Percentiles rank a stretch among this genome's conserved stretches.
These are phyloP conservation scores for Nothobranchius furzeri DNA, from an alignment of 2,113 vertebrate species.

Conservation along the genomic window DNA sequence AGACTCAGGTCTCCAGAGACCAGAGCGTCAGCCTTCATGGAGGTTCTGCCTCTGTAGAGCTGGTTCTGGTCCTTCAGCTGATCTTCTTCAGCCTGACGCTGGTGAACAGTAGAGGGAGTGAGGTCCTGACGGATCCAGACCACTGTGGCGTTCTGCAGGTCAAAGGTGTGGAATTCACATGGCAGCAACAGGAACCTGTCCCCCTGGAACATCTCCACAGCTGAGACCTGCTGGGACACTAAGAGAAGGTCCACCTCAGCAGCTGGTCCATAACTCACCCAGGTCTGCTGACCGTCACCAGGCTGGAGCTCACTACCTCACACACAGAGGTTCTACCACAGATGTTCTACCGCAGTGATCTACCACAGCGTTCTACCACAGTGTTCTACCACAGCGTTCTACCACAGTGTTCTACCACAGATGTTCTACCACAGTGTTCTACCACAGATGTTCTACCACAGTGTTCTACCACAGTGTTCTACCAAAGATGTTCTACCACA, in stretches of 20 bases:
- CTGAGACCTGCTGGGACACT: neutral
- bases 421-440: too few relatives aligned
- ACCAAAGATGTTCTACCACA: too few relatives aligned
- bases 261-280: neutral
- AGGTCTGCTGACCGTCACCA: too few relatives aligned
- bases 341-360: too few relatives aligned
- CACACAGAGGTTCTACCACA: too few relatives aligned
- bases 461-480: too few relatives aligned
- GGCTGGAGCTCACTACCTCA: too few relatives aligned
- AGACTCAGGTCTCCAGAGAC: neutral
- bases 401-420: too few relatives aligned
- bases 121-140: conserved; percentile 1
- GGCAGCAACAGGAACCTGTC: neutral
- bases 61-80: neutral
- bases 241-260: neutral
- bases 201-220: neutral
- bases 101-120: neutral
- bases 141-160: neutral
- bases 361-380: too few relatives aligned
- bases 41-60: conserved; percentile 1
- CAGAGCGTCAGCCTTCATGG: neutral
- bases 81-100: neutral
- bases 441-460: too few relatives aligned
- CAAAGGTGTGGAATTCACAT: neutral
- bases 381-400: too few relatives aligned